These are phyloP conservation scores for Noctua fimbriata DNA, from an alignment of 2,888 invertebrate species.

Conservation along the genomic window DNA sequence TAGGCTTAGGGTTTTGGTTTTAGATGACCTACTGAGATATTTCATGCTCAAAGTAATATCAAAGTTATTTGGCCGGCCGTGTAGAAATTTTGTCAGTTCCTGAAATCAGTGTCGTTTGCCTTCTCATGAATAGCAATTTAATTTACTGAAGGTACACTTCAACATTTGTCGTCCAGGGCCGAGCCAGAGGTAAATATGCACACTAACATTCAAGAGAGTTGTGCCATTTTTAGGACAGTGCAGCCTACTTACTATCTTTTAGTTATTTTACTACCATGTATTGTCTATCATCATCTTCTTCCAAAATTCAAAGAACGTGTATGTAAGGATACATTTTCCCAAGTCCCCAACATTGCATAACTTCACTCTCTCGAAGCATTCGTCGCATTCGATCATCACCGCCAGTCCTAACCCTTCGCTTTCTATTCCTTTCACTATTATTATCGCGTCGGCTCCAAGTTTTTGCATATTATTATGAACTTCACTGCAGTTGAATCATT, in stretches of 20 bases:
- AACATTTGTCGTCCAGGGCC: too few species aligned
- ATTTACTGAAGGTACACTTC: too few species aligned
- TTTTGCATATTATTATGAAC: conserved; percentile 51
- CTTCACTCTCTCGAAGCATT: conserved; percentile 16
- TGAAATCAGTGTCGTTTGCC: background rate
- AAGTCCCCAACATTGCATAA: conserved; percentile 10
- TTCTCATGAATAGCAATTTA: background rate
- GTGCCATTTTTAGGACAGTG: too few species aligned
- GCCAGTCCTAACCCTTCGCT: conserved; percentile 35
- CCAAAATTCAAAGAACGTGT: background rate
- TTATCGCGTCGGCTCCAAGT: conserved; percentile 26
- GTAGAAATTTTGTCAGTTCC: background rate
- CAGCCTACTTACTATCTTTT: background rate
- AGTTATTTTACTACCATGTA: background rate
- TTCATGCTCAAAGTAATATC: background rate
- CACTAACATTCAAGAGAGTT: too few species aligned
- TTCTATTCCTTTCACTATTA: conserved; percentile 54
- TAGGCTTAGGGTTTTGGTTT: conserved; percentile 8
- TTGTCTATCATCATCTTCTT: background rate
- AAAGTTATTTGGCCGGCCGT: background rate
- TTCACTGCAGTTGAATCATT: conserved; percentile 15
- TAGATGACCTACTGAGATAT: background rate
- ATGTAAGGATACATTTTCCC: background rate
- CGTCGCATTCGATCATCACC: conserved; percentile 2
- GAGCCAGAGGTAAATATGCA: too few species aligned